Conservation (phyloP, 2,113 vertebrate species). For the Callaeas wilsoni region DNA sequence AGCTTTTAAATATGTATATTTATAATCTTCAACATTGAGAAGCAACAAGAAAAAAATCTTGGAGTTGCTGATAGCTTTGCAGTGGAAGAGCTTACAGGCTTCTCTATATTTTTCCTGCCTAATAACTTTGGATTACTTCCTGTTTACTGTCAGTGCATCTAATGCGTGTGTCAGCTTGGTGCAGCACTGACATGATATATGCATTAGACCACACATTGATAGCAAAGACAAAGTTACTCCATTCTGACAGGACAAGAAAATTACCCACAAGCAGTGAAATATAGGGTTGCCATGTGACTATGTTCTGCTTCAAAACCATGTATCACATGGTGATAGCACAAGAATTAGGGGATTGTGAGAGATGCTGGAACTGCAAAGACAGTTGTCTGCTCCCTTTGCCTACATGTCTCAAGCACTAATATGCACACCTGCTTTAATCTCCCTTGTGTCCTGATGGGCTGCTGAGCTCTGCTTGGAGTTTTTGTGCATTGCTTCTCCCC, state of each 20-base stretch:
- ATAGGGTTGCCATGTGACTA: not conserved
- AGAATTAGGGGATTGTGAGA: not conserved
- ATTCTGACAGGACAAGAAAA: constrained; percentile 58
- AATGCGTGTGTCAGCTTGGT: constrained; percentile 1
- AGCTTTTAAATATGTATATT: constrained; percentile 1
- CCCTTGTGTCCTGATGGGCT: not conserved
- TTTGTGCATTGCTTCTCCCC: not conserved
- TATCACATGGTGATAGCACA: not conserved
- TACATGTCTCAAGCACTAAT: not conserved
- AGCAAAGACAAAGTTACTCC: constrained; percentile 34
- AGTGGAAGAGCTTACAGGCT: not conserved
- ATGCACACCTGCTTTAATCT: not conserved
- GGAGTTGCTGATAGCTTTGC: not conserved
- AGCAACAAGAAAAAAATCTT: not conserved
- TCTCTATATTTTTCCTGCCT: not conserved
- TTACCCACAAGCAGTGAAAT: constrained; percentile 38
- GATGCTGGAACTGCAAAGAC: not conserved
- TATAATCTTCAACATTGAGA: not conserved
- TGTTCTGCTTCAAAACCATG: not conserved
- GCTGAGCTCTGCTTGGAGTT: not conserved
- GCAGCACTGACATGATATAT: constrained; percentile 22
- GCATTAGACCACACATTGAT: constrained; percentile 46
- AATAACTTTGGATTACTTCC: constrained; percentile 36
- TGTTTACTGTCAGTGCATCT: constrained; percentile 50
- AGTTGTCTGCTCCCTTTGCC: not conserved